A percentile compares a stretch with the other conserved stretches of the same genome.
Conservation (phyloP, 2,888 invertebrate genomes). For the Archips xylosteana region DNA sequence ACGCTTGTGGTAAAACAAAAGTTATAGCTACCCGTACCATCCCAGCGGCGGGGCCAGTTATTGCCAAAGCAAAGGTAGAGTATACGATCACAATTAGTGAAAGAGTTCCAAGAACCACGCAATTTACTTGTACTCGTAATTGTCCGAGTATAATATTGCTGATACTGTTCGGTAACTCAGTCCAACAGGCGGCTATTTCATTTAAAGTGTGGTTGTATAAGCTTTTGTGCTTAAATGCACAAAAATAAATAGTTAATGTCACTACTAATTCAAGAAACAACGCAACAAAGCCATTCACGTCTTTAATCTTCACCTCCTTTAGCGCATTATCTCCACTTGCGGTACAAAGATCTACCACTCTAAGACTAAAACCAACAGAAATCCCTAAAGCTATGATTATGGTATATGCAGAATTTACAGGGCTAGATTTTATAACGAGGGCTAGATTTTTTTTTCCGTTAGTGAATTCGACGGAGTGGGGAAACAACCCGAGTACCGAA, state of each 20-base stretch:
- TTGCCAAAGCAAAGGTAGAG: neutral
- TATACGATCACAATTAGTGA: neutral
- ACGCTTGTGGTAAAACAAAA: constrained; percentile 21
- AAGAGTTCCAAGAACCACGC: constrained; percentile 17
- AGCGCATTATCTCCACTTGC: neutral
- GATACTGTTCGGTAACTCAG: constrained; percentile 14
- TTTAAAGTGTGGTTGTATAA: constrained; percentile 16
- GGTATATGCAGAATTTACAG: neutral
- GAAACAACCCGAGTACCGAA: constrained; percentile 25
- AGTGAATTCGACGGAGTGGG: constrained; percentile 19
- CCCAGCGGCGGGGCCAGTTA: neutral
- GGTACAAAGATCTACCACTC: neutral
- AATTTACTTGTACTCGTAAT: constrained; percentile 26
- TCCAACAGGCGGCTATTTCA: constrained; percentile 23
- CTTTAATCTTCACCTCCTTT: constrained; percentile 1
- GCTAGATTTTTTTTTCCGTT: neutral
- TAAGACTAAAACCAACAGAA: constrained; percentile 15
- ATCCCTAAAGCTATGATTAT: neutral
- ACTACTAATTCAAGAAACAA: neutral
- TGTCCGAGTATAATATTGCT: constrained; percentile 18
- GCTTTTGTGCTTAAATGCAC: constrained; percentile 10
- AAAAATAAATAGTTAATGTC: constrained; percentile 14
- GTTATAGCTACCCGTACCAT: constrained; percentile 20
- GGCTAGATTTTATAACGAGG: constrained; percentile 10
- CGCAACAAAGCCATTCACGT: constrained; percentile 19